A percentile compares a stretch with the other conserved stretches of the same genome.
Evolutionary conservation across 2,888 invertebrate genomes (phyloP).

Genomic region (Orthonychiurus folsomi): DNA sequence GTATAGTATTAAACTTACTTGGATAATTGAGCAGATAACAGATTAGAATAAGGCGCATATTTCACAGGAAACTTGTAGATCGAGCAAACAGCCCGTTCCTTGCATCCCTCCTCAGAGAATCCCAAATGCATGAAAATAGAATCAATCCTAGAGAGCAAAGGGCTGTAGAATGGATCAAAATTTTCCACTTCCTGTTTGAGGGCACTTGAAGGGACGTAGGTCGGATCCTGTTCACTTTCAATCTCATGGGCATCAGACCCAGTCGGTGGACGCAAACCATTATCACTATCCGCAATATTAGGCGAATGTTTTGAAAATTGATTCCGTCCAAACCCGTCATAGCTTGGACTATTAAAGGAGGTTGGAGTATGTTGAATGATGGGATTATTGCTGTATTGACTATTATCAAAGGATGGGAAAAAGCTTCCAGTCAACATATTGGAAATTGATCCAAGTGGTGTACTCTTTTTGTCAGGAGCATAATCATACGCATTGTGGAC

Average conservation of each 20-base stretch:
- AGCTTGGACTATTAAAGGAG: not conserved
- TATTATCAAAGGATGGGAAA: not conserved
- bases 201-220: slow-evolving; percentile 34
- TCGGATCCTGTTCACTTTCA: slow-evolving; percentile 13
- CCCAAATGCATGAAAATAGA: slow-evolving; percentile 61
- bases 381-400: not conserved
- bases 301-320: not conserved
- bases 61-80: slow-evolving; percentile 73
- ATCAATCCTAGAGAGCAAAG: slow-evolving; percentile 68
- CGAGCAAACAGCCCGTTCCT: slow-evolving; percentile 69
- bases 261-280: not conserved
- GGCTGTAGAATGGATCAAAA: slow-evolving; percentile 80
- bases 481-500: slow-evolving; percentile 29
- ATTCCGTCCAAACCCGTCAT: not conserved
- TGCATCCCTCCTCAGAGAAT: slow-evolving; percentile 61
- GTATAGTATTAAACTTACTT: too few relatives aligned
- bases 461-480: slow-evolving; percentile 1
- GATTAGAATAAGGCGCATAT: slow-evolving; percentile 77
- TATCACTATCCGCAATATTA: not conserved
- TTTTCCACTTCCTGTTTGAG: slow-evolving; percentile 39
- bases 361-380: not conserved
- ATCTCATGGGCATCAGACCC: slow-evolving; percentile 8
- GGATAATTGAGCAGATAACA: slow-evolving; percentile 76
- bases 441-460: not conserved
- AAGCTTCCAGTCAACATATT: not conserved